A percentile compares a stretch with the other conserved stretches of the same genome.
Evolutionary conservation across 2,888 invertebrate species (phyloP).

Genomic region (Noctua janthina): DNA sequence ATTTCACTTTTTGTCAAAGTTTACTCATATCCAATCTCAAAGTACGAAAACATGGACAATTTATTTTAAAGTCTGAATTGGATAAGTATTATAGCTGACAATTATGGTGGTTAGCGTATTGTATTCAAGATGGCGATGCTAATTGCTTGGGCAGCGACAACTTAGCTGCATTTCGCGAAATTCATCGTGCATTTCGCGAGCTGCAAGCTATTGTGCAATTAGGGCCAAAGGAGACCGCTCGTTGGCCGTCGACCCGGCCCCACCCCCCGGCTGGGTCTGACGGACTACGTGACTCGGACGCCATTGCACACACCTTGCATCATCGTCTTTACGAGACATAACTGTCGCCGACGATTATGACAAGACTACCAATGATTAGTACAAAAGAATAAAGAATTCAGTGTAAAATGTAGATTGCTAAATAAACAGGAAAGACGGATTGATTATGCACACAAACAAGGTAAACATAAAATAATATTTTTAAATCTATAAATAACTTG

Average conservation of each 20-base stretch:
- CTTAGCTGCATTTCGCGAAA: constrained; percentile 69
- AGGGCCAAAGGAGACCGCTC: constrained; percentile 73
- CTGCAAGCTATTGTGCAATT: constrained; percentile 83
- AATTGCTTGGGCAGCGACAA: constrained; percentile 66
- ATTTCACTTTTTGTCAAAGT: constrained; percentile 34
- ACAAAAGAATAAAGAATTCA: neutral
- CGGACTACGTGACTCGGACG: constrained; percentile 83
- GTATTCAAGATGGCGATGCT: constrained; percentile 52
- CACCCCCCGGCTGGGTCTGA: constrained; percentile 72
- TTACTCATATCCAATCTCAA: constrained; percentile 26
- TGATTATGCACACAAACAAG: constrained; percentile 35
- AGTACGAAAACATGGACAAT: constrained; percentile 13
- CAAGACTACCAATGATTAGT: constrained; percentile 20
- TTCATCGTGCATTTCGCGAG: constrained; percentile 70
- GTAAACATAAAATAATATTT: constrained; percentile 28
- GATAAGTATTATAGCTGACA: constrained; percentile 62
- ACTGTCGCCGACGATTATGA: constrained; percentile 49
- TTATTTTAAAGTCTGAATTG: constrained; percentile 18
- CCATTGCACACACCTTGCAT: constrained; percentile 78
- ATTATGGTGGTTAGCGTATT: constrained; percentile 58
- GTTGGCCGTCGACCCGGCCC: constrained; percentile 79
- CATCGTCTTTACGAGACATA: constrained; percentile 68
- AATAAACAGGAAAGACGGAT: constrained; percentile 44
- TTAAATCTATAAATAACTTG: constrained; percentile 21
- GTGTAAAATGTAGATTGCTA: constrained; percentile 24